These are phyloP conservation scores for Protophormia terraenovae DNA, from an alignment of 2,888 invertebrate genomes.

Conservation along the genomic window DNA sequence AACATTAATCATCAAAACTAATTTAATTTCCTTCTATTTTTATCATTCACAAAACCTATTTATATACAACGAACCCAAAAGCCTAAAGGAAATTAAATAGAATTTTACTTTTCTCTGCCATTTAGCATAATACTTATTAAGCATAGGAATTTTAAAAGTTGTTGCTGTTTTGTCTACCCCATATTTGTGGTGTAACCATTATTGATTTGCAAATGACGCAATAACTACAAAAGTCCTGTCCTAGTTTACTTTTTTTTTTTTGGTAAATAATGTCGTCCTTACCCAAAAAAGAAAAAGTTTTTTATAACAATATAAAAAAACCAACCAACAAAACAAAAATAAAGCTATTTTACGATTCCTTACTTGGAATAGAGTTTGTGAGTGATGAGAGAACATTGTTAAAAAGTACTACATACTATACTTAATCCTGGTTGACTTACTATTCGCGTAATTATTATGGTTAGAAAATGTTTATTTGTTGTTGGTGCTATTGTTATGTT, in stretches of 20 bases:
- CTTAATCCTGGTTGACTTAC: not conserved
- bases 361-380: not conserved
- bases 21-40: no score
- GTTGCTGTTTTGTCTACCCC: not conserved
- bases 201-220: slow-evolving; percentile 62
- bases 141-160: not conserved
- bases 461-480: not conserved
- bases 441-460: not conserved
- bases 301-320: not conserved
- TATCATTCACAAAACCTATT: not conserved
- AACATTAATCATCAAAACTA: no score
- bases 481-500: not conserved
- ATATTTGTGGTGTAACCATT: slow-evolving; percentile 21
- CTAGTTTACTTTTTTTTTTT: slow-evolving; percentile 43
- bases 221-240: slow-evolving; percentile 55
- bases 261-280: not conserved
- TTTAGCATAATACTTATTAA: not conserved
- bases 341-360: not conserved
- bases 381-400: not conserved
- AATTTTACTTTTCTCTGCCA: not conserved
- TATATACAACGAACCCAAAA: not conserved
- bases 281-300: slow-evolving; percentile 1
- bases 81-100: not conserved
- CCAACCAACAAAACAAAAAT: not conserved
- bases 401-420: not conserved